Evolutionary conservation across 23 tunicate genomes (phyloP).

Genomic region (Styela clava): DNA sequence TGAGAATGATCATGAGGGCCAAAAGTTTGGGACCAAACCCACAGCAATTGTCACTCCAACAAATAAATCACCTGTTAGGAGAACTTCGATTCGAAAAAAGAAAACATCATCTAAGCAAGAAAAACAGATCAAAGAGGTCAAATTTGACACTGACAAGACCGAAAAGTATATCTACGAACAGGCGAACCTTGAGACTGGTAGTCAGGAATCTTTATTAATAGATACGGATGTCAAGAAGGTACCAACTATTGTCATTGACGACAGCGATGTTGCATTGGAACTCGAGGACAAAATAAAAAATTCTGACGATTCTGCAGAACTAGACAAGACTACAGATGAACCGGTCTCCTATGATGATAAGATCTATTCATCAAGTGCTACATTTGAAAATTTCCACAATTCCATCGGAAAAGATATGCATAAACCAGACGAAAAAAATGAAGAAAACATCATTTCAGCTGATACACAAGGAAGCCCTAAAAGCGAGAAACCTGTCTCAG

Average conservation of each 20-base stretch:
- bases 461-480: not conserved
- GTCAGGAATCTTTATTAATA: not conserved
- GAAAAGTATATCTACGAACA: slow-evolving; percentile 7
- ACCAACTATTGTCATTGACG: slow-evolving; percentile 8
- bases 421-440: not conserved
- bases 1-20: not conserved
- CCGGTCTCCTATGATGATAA: not conserved
- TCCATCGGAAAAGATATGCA: slow-evolving; percentile 16
- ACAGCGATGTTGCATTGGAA: not conserved
- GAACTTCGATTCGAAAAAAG: slow-evolving; percentile 13
- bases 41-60: not conserved
- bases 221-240: not conserved
- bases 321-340: not conserved
- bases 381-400: slow-evolving; percentile 21
- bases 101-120: not conserved
- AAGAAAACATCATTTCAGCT: not conserved
- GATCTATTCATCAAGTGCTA: not conserved
- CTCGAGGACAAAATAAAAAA: not conserved
- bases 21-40: not conserved
- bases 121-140: slow-evolving; percentile 1
- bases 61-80: slow-evolving; percentile 7
- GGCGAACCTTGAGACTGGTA: not conserved
- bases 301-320: not conserved
- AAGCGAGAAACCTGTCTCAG: not conserved
- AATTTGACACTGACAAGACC: not conserved